Conservation (phyloP, 2,113 vertebrate species). For the Gymnocephalus cernua region DNA sequence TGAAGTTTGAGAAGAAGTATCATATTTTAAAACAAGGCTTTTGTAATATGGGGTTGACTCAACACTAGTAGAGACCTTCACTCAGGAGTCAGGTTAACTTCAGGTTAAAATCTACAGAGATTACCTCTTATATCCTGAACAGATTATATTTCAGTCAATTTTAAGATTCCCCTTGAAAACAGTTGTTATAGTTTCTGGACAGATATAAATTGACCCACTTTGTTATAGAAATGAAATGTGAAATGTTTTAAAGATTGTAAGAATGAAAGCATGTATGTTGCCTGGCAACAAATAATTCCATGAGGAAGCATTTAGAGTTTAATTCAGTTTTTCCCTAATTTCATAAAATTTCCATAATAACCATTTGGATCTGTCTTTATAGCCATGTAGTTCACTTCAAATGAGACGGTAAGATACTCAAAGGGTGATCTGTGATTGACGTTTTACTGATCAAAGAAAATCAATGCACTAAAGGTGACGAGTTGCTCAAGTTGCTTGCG, state of each 20-base stretch:
- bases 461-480: neutral
- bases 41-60: neutral
- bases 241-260: neutral
- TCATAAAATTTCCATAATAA: neutral
- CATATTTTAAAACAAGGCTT: neutral
- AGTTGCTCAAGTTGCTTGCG: neutral
- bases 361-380: neutral
- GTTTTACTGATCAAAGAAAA: neutral
- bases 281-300: neutral
- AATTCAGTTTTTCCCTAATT: slow-evolving; percentile 6
- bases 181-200: neutral
- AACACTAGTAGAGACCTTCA: neutral
- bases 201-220: neutral
- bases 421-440: neutral
- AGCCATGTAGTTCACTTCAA: neutral
- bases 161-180: neutral
- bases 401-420: neutral
- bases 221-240: neutral
- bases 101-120: neutral
- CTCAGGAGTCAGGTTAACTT: neutral
- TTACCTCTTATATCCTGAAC: neutral
- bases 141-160: neutral
- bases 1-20: neutral
- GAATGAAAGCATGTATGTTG: neutral
- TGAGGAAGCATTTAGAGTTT: neutral